Base-by-base conservation (phyloP, 2,113 vertebrate species). In the Holacanthus passer region DNA sequence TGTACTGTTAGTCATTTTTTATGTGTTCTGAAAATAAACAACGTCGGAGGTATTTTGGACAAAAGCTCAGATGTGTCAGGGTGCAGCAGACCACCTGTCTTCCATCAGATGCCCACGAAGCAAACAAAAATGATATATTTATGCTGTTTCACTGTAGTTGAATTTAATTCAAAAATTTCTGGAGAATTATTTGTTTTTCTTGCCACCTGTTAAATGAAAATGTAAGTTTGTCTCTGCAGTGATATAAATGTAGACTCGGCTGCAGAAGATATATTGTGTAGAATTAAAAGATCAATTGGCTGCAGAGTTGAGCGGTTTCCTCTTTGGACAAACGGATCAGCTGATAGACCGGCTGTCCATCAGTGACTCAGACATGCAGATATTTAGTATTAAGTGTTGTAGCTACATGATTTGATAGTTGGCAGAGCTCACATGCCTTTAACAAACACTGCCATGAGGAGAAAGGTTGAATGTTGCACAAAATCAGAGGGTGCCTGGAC, bases 1-100 rank as follows among this genome's bases (percentile, higher is more conserved):
- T 90, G 90, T 93, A 82, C 60, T 88, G 87, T 89, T 75, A n/a
- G 66, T 83, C 73, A 27, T 76, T 90, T 80, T 84, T 87, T 75
- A 79, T 73, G 66, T 85, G 83, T 87, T 83, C 76, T 84, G 73
- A 84, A 85, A 89, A 91, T 87, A 88, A 88, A 88, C 10, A 35
- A 58, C 62, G 2, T 87, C 85, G 84, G 83, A 88, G 79, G 80
- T 82, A 56, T 82, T 79, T 70, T 68, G 67, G 84, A 76, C 32
- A 20, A 10, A 67, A 53, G 24, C 62, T 79, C 39, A 22, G 29
- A 29, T 77, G 69, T 88, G 81, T 87, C 7, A 0, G 37, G 58
- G 39, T 24, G 39, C 39, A 53, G 69, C 74, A 31, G 56, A 39
- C 13, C 22, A 9, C 35, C 22, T 3, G 69, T 83, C 81, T 87